These are phyloP conservation scores for Drosophila anomalata DNA, from an alignment of 2,888 invertebrate genomes.

Conservation along the genomic window DNA sequence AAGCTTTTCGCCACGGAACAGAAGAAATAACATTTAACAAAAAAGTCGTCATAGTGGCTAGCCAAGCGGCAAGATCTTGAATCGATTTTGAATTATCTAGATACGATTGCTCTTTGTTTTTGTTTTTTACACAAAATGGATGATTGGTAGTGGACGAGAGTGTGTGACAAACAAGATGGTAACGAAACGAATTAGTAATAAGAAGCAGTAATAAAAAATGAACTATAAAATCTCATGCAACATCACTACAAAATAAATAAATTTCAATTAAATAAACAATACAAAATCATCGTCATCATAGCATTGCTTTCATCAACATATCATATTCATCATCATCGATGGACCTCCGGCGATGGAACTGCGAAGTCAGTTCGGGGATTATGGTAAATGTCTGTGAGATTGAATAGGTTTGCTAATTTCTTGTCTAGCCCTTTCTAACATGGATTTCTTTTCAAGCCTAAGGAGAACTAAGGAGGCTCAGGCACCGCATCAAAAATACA, in stretches of 20 bases:
- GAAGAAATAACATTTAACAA: conserved; percentile 28
- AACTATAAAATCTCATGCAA: conserved; percentile 84
- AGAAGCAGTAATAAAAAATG: conserved; percentile 82
- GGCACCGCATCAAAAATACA: conserved; percentile 7
- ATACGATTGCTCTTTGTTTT: conserved; percentile 20
- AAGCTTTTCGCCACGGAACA: conserved; percentile 74
- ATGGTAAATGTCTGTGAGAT: conserved; percentile 26
- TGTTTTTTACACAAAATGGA: conserved; percentile 33
- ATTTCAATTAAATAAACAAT: conserved; percentile 49
- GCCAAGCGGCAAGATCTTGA: conserved; percentile 53
- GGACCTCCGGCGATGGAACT: conserved; percentile 16
- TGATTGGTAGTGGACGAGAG: conserved; percentile 24
- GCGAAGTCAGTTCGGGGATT: conserved; percentile 15
- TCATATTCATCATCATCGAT: conserved; percentile 22
- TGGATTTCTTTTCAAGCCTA: conserved; percentile 19
- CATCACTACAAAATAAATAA: conserved; percentile 79
- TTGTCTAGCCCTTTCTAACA: conserved; percentile 29
- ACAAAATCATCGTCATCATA: conserved; percentile 43
- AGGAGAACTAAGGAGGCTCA: conserved; percentile 2
- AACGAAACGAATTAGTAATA: conserved; percentile 76
- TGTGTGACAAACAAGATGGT: conserved; percentile 33
- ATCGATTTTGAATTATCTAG: conserved; percentile 20
- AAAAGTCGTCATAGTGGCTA: conserved; percentile 44
- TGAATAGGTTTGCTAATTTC: conserved; percentile 18
- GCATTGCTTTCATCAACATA: conserved; percentile 33